Base-by-base conservation (phyloP, 2,797 vertebrate species). In the Dromococcyx pavoninus region DNA sequence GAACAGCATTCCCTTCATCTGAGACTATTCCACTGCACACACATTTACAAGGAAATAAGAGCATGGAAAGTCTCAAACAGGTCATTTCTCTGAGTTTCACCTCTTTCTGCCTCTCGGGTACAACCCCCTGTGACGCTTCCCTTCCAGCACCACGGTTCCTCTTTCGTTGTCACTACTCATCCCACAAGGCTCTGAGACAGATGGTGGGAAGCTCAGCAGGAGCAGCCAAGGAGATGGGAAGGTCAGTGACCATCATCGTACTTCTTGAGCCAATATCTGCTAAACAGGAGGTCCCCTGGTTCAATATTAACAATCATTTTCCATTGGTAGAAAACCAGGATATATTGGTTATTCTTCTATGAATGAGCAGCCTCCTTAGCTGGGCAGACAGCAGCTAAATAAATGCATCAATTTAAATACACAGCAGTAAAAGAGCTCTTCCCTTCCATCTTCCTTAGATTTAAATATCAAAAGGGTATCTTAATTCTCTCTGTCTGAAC, bases 401-500 rank as follows among this genome's bases (percentile, higher is more conserved):
- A 57, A 69, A 69, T 24, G 15, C 33, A 44, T 37, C 15, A 5
- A 25, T 44, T 76, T 62, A 51, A 93, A 69, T 39, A 78, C 2
- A 21, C 11, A 23, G 35, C 76, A 73, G 35, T 37, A 62, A 86
- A 69, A 37, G 9, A 58, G 10, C 10, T 54, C 50, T 82, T 73
- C 41, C 10, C 8, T 61, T 14, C 30, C 41, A 70, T 32, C 28
- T 39, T 77, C 50, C 73, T 69, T 48, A 65, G 18, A 37, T 78
- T 56, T 80, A 43, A 77, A 48, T 93, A 72, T n/a, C 28, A 8
- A 78, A 92, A 86, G 7, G 10, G 21, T 37, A 27, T 37, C 50
- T 79, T 48, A 81, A 71, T 81, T 75, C 58, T 74, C 65, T 82
- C 75, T 56, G 19, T 33, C 77, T 80, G 57, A 83, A 56, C 69